Evolutionary conservation across 53 echinoderm and acorn worm genomes (phyloP).

Genomic region (Temnopleurus reevesii): DNA sequence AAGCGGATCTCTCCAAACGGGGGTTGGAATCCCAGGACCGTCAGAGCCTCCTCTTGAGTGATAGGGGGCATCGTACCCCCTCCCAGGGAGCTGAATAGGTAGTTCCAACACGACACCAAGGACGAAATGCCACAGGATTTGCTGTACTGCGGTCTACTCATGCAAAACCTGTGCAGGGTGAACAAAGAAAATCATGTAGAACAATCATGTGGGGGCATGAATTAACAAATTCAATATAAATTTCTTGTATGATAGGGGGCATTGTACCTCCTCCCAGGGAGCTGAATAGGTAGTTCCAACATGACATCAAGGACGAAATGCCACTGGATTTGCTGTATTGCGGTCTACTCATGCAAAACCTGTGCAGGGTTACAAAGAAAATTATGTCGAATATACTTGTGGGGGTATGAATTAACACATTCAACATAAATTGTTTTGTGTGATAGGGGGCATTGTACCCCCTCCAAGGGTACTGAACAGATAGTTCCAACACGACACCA

Average conservation of each 20-base stretch:
- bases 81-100: conserved; percentile 78
- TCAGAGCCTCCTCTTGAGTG: conserved; percentile 88
- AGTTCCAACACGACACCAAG: conserved; percentile 87
- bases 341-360: conserved; percentile 86
- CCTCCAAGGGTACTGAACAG: conserved; percentile 76
- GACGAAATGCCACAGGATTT: conserved; percentile 91
- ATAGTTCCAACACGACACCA: conserved; percentile 90
- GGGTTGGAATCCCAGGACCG: conserved; percentile 85
- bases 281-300: conserved; percentile 88
- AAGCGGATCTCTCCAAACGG: conserved; percentile 88
- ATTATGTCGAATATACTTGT: no score
- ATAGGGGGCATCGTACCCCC: conserved; percentile 72
- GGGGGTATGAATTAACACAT: no score
- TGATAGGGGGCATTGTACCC: conserved; percentile 76
- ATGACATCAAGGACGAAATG: conserved; percentile 79
- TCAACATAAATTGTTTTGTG: no score
- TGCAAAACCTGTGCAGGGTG: conserved; percentile 77
- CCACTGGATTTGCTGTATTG: conserved; percentile 95
- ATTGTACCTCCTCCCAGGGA: conserved; percentile 73
- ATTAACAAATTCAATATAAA: no score
- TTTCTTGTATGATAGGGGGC: conserved; percentile 85
- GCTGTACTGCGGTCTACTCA: conserved; percentile 88
- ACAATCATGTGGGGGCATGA: no score
- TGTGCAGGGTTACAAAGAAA: no score
- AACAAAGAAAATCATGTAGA: not conserved